Evolutionary conservation across 2,888 invertebrate species (phyloP), one percentile per base, ranked within the genome.

Genomic region (Catocala sponsa): DNA sequence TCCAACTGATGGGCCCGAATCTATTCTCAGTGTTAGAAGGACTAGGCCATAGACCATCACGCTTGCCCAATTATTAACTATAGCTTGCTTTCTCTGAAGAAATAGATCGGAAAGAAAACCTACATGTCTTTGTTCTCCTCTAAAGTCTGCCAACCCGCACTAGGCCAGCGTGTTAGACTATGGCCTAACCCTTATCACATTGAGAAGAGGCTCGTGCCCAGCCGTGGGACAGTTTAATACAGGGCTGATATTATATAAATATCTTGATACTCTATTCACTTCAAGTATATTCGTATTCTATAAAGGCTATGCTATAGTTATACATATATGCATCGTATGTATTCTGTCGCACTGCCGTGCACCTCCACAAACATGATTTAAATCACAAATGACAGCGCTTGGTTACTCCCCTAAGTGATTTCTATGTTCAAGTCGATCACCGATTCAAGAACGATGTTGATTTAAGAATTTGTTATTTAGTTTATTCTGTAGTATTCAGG

Each of bases 381-480:
- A 84, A 86, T 85, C 78, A 74, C 85, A 85, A 80, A 85, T 86
- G 77, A 72, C 72, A 69, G 60, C 68, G 78, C 79, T 80, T 69
- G 76, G 80, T 78, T 77, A 78, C 80, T 68, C 68, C 73, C 54
- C 59, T 73, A 72, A 80, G 79, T 76, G 76, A 79, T 81, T 84
- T 72, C 67, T 71, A 76, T 79, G 78, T 79, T 81, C 75, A 70
- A 62, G 51, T 74, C 65, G 32, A 64, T 65, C 57, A 61, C 50
- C 57, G 59, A 71, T 71, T 63, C 64, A 50, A 56, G 59, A 55
- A 15, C 48, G 60, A 64, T 63, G 62, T 70, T 60, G 60, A 59
- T 55, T 48, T 63, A 63, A 62, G 51, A 44, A 51, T 65, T 68
- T 63, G 69, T 46, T 46, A 15, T 46, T 46, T 15, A 4, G 15